These are phyloP conservation scores for Morpho helenor DNA, from an alignment of 2,888 invertebrate genomes.

Conservation along the genomic window DNA sequence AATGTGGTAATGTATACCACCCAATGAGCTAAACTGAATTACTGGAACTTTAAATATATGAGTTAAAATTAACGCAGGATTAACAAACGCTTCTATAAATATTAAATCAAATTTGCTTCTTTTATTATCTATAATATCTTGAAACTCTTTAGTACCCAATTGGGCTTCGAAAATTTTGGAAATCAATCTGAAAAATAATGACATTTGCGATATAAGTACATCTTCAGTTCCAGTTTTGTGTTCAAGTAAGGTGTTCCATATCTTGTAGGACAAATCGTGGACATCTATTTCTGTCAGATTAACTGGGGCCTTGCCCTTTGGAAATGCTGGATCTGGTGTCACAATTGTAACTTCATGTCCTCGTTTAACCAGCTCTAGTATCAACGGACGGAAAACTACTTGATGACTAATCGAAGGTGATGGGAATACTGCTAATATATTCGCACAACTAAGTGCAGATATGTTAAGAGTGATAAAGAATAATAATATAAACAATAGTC, in stretches of 20 bases:
- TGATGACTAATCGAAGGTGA: conserved; percentile 48
- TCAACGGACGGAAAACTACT: conserved; percentile 38
- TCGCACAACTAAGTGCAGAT: conserved; percentile 24
- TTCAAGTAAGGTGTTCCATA: conserved; percentile 23
- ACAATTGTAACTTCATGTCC: conserved; percentile 53
- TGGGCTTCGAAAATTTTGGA: conserved; percentile 22
- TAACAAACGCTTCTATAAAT: conserved; percentile 13
- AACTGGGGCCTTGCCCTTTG: conserved; percentile 39
- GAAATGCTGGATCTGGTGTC: conserved; percentile 41
- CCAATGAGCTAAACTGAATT: conserved; percentile 30
- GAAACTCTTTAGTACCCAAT: conserved; percentile 17
- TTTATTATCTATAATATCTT: conserved; percentile 20
- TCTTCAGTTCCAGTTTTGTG: conserved; percentile 4
- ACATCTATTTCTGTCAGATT: conserved; percentile 33
- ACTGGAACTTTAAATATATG: conserved; percentile 18
- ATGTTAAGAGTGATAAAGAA: background rate
- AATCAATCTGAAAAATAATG: background rate
- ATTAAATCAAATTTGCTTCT: conserved; percentile 37
- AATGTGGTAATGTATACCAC: conserved; percentile 10
- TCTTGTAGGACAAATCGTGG: conserved; percentile 41
- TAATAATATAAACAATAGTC: too few species aligned
- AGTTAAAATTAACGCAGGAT: background rate
- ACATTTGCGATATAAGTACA: conserved; percentile 15
- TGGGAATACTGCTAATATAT: conserved; percentile 45
- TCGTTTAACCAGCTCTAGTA: conserved; percentile 41